Evolutionary conservation across 2,113 vertebrate genomes (phyloP).

Genomic region (Suncus etruscus): DNA sequence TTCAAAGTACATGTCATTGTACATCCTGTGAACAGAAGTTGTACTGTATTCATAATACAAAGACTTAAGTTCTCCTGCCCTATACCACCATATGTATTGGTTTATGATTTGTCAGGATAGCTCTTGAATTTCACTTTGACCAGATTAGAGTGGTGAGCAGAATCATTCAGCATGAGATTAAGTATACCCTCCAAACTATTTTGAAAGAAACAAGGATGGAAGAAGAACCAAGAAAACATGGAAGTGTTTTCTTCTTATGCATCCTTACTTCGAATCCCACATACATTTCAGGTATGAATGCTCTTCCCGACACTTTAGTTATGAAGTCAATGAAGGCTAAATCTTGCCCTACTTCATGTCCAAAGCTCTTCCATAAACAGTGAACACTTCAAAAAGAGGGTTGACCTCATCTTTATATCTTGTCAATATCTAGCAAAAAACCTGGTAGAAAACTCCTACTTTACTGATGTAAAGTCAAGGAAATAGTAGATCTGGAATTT

Average conservation of each 20-base stretch:
- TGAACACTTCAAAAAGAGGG: background rate
- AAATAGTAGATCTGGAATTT: background rate
- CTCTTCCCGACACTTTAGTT: background rate
- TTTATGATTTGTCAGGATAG: background rate
- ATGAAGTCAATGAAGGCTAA: background rate
- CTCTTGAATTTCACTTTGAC: background rate
- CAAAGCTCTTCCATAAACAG: background rate
- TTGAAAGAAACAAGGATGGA: background rate
- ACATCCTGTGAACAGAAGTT: background rate
- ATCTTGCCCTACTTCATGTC: background rate
- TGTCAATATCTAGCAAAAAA: no score
- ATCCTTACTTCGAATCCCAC: background rate
- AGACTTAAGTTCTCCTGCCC: background rate
- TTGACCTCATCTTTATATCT: background rate
- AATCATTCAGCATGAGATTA: rapidly evolving
- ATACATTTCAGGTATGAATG: background rate
- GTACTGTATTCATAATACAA: background rate
- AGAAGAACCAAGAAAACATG: background rate
- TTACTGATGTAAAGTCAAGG: background rate
- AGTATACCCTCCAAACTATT: background rate
- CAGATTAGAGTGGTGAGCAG: background rate
- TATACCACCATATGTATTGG: background rate
- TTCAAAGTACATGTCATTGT: background rate
- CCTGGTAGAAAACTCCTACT: background rate
- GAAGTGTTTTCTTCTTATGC: background rate